A percentile compares a stretch with the other conserved stretches of the same genome.
Evolutionary conservation across 1,140 invertebrate species (phyloP).

Genomic region (Drosophila leontia): DNA sequence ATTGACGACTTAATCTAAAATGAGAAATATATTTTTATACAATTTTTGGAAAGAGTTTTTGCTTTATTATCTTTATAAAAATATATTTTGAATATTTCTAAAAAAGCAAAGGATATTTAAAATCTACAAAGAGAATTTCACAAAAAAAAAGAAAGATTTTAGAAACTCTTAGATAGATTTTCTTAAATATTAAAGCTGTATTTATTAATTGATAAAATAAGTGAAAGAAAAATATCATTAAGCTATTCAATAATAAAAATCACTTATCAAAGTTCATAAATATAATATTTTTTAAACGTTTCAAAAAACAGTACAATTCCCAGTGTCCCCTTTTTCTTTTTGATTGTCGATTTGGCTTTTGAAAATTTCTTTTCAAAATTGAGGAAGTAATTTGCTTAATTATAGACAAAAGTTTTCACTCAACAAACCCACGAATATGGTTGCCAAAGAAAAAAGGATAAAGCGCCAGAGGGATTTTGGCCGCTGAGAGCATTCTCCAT

Average conservation of each 20-base stretch:
- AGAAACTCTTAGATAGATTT: neutral
- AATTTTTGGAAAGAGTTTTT: neutral
- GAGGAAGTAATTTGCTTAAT: slow-evolving; percentile 37
- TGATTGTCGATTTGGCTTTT: slow-evolving; percentile 12
- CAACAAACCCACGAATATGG: slow-evolving; percentile 14
- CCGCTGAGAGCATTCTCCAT: slow-evolving; percentile 14
- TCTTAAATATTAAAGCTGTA: neutral
- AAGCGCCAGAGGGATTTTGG: neutral
- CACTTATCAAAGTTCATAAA: neutral
- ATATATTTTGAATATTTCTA: too few species aligned
- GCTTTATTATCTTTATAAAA: neutral
- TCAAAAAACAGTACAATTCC: too few species aligned
- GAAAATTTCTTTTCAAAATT: slow-evolving; percentile 16
- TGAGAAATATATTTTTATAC: neutral
- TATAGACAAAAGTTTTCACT: slow-evolving; percentile 29
- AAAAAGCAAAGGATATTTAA: too few species aligned
- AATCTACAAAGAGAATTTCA: too few species aligned
- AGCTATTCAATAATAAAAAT: neutral
- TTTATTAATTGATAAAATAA: neutral
- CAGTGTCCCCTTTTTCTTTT: neutral
- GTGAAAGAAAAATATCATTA: neutral
- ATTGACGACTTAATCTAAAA: neutral
- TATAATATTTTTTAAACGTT: neutral
- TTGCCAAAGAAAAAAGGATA: slow-evolving; percentile 9
- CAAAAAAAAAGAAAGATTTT: too few species aligned